phyloP scores from a whole-genome alignment of 2,797 vertebrate species.

The Karalla daura region DNA sequence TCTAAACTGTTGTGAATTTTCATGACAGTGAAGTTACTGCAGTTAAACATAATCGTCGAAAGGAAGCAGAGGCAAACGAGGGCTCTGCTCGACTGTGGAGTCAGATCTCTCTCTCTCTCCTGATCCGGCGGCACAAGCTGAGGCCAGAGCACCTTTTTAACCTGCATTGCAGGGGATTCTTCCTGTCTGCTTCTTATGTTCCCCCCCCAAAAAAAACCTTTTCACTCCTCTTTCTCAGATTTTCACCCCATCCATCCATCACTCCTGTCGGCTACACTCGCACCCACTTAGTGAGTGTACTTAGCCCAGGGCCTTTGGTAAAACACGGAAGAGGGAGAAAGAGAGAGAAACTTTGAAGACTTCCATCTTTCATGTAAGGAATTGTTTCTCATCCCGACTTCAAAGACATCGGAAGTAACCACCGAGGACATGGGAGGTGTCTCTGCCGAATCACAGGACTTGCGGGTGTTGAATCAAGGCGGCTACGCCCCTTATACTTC shows the following conservation, averaged over 20 bases:
- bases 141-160: constrained; percentile 42
- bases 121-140: no score
- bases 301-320: constrained; percentile 53
- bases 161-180: constrained; percentile 46
- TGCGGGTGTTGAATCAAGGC: constrained; percentile 55
- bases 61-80: constrained; percentile 43
- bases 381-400: constrained; percentile 80
- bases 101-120: no score
- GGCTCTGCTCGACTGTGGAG: not conserved
- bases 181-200: constrained; percentile 37
- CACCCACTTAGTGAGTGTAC: constrained; percentile 32
- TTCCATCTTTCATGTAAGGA: constrained; percentile 74
- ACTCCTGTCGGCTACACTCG: constrained; percentile 11
- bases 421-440: constrained; percentile 61
- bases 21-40: constrained; percentile 48
- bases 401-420: constrained; percentile 68
- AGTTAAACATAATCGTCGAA: constrained; percentile 47
- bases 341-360: constrained; percentile 68
- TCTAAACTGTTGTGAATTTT: constrained; percentile 55
- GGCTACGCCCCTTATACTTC: constrained; percentile 32
- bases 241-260: constrained; percentile 46
- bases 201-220: no score
- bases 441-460: constrained; percentile 61
- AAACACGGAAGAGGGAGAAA: constrained; percentile 46
- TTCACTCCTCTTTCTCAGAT: constrained; percentile 25